phyloP scores from a whole-genome alignment of 2,797 vertebrate species.

The Mus spretus region DNA sequence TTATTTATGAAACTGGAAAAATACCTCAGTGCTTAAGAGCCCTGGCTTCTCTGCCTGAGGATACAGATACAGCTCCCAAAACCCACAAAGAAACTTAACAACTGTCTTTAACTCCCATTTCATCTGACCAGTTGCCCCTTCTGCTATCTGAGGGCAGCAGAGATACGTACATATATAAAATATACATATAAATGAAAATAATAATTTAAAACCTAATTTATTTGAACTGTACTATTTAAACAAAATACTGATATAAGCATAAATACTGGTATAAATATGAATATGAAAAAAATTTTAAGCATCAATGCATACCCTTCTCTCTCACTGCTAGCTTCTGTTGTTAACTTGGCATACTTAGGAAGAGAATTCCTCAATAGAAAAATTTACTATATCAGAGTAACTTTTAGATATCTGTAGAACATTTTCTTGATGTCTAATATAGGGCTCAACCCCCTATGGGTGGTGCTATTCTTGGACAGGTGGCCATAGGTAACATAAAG shows the following conservation, averaged over 20 bases:
- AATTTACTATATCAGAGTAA: neutral
- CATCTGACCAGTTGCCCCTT: neutral
- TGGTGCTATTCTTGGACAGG: neutral
- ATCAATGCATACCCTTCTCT: neutral
- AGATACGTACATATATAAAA: neutral
- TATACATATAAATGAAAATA: neutral
- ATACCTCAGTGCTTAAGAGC: neutral
- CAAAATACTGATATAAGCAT: neutral
- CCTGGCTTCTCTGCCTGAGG: neutral
- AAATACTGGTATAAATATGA: neutral
- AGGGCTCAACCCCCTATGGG: no score
- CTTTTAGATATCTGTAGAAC: neutral
- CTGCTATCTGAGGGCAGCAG: neutral
- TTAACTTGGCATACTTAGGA: neutral
- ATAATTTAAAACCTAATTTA: neutral
- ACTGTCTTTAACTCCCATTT: neutral
- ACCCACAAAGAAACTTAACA: neutral
- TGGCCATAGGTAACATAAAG: neutral
- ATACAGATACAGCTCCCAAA: neutral
- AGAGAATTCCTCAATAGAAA: neutral
- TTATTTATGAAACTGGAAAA: conserved; percentile 1
- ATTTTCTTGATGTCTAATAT: neutral
- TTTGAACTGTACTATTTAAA: neutral
- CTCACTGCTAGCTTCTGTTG: neutral
- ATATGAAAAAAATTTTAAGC: neutral